These are phyloP conservation scores for Oncopodura yosiiana DNA, from an alignment of 1,140 invertebrate species.

Conservation along the genomic window DNA sequence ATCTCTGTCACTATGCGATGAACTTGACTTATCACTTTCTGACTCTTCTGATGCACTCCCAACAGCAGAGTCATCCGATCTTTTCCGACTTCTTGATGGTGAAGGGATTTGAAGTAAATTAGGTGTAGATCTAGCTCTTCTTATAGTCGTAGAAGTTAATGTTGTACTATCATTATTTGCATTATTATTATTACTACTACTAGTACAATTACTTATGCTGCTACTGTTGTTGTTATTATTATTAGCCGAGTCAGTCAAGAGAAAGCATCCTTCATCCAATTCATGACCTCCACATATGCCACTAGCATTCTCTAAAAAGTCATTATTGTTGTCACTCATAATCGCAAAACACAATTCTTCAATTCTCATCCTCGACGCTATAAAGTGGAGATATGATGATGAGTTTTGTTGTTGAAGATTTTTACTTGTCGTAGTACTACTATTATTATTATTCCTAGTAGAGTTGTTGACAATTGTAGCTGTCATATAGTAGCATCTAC, in stretches of 20 bases:
- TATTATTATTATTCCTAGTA: too few relatives aligned
- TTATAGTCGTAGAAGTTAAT: constrained; percentile 10
- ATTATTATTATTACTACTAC: too few relatives aligned
- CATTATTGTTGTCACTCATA: constrained; percentile 33
- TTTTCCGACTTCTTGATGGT: constrained; percentile 16
- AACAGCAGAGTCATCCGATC: constrained; percentile 31
- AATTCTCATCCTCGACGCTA: constrained; percentile 32
- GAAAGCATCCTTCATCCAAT: constrained; percentile 30
- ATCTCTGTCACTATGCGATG: too few relatives aligned
- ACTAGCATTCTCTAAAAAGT: constrained; percentile 21
- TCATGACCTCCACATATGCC: constrained; percentile 23
- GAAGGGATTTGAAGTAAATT: constrained; percentile 30
- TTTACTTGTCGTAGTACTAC: too few relatives aligned
- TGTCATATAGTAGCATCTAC: too few relatives aligned
- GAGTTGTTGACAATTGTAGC: too few relatives aligned
- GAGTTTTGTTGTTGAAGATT: not conserved
- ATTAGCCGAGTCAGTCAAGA: constrained; percentile 4
- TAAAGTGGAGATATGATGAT: too few relatives aligned
- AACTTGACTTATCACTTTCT: constrained; percentile 24
- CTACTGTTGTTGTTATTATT: too few relatives aligned
- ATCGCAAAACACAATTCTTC: constrained; percentile 24
- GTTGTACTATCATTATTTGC: too few relatives aligned
- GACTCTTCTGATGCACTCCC: constrained; percentile 27
- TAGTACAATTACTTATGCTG: too few relatives aligned
- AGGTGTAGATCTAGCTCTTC: constrained; percentile 25